Evolutionary conservation across 2,113 vertebrate genomes (phyloP).

Genomic region (Probosciger aterrimus): DNA sequence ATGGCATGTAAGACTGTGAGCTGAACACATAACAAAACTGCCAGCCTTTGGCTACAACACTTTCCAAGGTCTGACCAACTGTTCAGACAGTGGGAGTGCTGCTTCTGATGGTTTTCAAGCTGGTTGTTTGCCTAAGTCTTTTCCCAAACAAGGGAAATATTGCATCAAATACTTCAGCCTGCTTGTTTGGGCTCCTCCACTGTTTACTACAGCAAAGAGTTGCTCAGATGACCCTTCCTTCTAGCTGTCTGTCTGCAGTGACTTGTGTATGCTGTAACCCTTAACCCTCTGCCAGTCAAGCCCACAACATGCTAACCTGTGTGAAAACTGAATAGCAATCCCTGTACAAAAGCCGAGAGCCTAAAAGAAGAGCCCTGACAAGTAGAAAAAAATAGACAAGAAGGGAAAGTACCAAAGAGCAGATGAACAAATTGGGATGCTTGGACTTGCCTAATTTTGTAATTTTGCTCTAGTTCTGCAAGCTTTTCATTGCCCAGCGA

Average conservation of each 20-base stretch:
- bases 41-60: background rate
- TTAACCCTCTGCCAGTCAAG: slow-evolving; percentile 13
- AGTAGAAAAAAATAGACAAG: background rate
- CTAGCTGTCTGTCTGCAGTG: background rate
- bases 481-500: background rate
- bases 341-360: background rate
- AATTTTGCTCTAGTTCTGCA: background rate
- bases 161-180: background rate
- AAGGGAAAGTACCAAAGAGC: background rate
- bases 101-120: background rate
- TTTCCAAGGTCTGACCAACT: background rate
- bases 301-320: background rate
- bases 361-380: background rate
- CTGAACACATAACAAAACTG: background rate
- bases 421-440: background rate
- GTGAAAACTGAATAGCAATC: background rate
- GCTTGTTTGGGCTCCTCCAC: background rate
- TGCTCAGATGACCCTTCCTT: background rate
- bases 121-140: background rate
- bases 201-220: background rate
- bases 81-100: background rate
- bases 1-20: background rate
- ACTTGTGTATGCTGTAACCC: background rate
- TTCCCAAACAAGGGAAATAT: background rate
- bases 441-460: slow-evolving; percentile 29